Evolutionary conservation across 2,888 invertebrate genomes (phyloP), one percentile per base, ranked within the genome.

Genomic region (Ectemnius continuus): DNA sequence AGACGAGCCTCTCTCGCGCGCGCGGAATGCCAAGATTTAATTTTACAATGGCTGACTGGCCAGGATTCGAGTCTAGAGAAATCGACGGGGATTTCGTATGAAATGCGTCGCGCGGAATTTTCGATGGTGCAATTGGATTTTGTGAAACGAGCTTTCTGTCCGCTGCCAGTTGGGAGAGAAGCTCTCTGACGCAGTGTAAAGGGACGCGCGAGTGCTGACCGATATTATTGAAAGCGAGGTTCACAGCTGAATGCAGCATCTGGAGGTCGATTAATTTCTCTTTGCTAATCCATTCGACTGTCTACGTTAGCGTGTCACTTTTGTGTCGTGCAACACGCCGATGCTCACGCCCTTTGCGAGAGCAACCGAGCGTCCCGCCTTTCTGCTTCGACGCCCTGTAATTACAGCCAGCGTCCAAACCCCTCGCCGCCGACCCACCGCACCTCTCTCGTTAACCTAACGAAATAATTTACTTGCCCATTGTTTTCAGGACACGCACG

Each of bases 241-340:
- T 36, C 47, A 56, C 20, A 46, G 64, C 61, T 61, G 45, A 61
- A 47, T 67, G 61, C 64, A 63, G 63, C 60, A 61, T 68, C 66
- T 76, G 58, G 68, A 71, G 67, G 70, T 79, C 76, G 62, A 73
- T 79, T 79, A 79, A 75, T 79, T 73, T 69, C 79, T 71, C 76
- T 75, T 73, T 63, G 69, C 57, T 79, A 67, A 79, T 75, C 73
- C 76, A 59, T 75, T 73, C 77, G 70, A 70, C 72, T 74, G 62
- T 78, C 80, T 66, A 67, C 65, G 71, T 70, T 73, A 47, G 23
- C 13, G 20, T 36, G 4, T 18, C 57, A 46, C 59, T 70, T 61
- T 60, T 72, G 60, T 52, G 16, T 57, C 57, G 56, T 36, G 28
- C 28, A 58, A 47, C 26, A 18, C 28, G 59, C 72, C 67, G 61